A percentile compares a stretch with the other conserved stretches of the same genome.
Conservation (phyloP, 2,888 invertebrate genomes). For the Dolichomitus sp. region DNA sequence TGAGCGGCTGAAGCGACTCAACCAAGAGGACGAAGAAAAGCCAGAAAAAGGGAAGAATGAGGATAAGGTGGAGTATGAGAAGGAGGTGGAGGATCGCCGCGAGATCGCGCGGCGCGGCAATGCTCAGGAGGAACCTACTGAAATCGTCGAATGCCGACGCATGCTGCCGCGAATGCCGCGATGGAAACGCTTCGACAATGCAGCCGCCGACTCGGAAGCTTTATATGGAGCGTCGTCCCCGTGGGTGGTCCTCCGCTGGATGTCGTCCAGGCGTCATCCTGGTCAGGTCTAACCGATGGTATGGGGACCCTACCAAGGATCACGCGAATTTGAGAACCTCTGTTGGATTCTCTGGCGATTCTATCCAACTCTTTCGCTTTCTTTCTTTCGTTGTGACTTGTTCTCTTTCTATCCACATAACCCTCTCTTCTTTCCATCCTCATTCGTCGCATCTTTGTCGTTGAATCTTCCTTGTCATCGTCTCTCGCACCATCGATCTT, state of each 20-base stretch:
- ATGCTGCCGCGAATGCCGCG: conserved; percentile 72
- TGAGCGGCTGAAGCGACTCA: conserved; percentile 52
- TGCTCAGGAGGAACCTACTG: conserved; percentile 71
- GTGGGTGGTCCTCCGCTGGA: conserved; percentile 84
- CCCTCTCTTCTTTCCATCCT: conserved; percentile 44
- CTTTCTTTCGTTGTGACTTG: conserved; percentile 55
- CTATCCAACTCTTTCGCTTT: conserved; percentile 45
- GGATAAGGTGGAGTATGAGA: conserved; percentile 19
- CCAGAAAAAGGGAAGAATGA: conserved; percentile 64
- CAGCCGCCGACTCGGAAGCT: conserved; percentile 77
- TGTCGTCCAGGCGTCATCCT: conserved; percentile 78
- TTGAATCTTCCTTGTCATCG: conserved; percentile 45
- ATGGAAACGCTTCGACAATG: conserved; percentile 78
- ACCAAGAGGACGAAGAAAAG: conserved; percentile 70
- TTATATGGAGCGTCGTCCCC: conserved; percentile 84
- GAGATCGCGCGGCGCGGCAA: conserved; percentile 62
- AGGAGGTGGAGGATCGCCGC: conserved; percentile 61
- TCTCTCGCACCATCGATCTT: conserved; percentile 60
- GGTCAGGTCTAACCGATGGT: conserved; percentile 61
- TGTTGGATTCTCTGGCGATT: conserved; percentile 60
- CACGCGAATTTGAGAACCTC: conserved; percentile 67
- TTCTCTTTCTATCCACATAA: conserved; percentile 26
- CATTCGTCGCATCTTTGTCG: conserved; percentile 29
- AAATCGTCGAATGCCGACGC: conserved; percentile 72
- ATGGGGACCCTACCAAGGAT: conserved; percentile 19